Conservation (phyloP, 2,113 vertebrate genomes). For the Pandion haliaetus region DNA sequence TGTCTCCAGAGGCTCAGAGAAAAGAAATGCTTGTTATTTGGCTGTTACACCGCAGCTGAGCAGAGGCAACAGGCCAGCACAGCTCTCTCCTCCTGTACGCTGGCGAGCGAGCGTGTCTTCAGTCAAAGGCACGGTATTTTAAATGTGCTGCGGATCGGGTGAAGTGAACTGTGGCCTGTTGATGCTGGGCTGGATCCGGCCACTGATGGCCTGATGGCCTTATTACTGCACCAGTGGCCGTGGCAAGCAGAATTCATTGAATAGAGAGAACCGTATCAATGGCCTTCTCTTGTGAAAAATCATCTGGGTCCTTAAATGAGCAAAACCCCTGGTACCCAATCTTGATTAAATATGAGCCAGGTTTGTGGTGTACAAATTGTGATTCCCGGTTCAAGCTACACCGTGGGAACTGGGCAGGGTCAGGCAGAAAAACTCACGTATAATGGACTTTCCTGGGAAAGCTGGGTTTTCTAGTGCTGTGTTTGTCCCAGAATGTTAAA, state of each 20-base stretch:
- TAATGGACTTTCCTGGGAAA: background rate
- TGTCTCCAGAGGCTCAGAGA: background rate
- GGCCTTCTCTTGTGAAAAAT: background rate
- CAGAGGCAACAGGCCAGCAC: rapidly evolving
- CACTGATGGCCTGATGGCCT: background rate
- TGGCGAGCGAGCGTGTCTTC: background rate
- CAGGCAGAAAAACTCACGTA: background rate
- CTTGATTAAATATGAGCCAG: background rate
- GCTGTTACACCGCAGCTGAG: background rate
- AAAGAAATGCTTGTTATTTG: background rate
- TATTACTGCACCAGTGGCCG: background rate
- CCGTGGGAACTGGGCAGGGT: background rate
- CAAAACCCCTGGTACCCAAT: background rate
- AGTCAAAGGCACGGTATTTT: background rate
- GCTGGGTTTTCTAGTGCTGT: background rate
- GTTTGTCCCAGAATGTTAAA: background rate
- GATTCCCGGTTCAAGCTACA: background rate
- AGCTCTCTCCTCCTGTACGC: rapidly evolving
- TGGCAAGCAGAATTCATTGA: background rate
- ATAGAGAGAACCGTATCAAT: background rate
- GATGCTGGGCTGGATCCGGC: background rate
- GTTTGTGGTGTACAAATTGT: rapidly evolving
- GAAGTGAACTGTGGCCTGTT: background rate
- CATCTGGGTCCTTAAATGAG: background rate
- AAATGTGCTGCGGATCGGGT: too few relatives aligned